phyloP scores from a whole-genome alignment of 1,140 invertebrate species.

The Papilio dardanus region DNA sequence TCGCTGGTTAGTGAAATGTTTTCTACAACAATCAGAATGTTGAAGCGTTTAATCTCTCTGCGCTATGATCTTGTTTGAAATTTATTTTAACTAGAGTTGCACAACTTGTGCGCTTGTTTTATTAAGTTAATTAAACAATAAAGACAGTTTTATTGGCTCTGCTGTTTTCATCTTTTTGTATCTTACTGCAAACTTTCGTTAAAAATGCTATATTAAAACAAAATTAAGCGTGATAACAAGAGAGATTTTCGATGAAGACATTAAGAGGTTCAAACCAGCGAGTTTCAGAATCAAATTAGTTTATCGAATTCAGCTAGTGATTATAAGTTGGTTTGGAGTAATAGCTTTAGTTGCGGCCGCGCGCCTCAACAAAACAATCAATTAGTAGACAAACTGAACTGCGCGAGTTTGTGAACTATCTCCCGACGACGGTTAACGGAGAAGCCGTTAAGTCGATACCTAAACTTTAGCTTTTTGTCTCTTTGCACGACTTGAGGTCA shows the following conservation, averaged over 20 bases:
- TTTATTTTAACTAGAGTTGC: background rate
- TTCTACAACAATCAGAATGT: background rate
- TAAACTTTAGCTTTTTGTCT: slow-evolving; percentile 28
- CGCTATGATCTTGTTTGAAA: slow-evolving; percentile 9
- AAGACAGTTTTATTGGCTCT: background rate
- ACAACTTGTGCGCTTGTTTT: background rate
- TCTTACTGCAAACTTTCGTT: background rate
- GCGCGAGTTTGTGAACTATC: background rate
- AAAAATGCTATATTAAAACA: background rate
- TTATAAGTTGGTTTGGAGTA: background rate
- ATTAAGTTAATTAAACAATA: background rate
- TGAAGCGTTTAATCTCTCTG: background rate
- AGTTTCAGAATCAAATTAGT: background rate
- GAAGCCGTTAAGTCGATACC: slow-evolving; percentile 21
- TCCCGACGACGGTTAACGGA: slow-evolving; percentile 5
- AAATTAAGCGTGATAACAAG: background rate
- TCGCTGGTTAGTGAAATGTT: background rate
- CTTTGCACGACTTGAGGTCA: slow-evolving; percentile 1
- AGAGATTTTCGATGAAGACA: background rate
- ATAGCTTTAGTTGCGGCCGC: slow-evolving; percentile 18
- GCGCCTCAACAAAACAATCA: slow-evolving; percentile 24
- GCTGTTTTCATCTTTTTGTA: background rate
- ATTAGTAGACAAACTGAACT: slow-evolving; percentile 25
- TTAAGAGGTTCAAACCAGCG: background rate
- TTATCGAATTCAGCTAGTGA: slow-evolving; percentile 7